Evolutionary conservation across 2,113 vertebrate genomes (phyloP), one percentile per base, ranked within the genome.

Genomic region (Tragelaphus strepsiceros): DNA sequence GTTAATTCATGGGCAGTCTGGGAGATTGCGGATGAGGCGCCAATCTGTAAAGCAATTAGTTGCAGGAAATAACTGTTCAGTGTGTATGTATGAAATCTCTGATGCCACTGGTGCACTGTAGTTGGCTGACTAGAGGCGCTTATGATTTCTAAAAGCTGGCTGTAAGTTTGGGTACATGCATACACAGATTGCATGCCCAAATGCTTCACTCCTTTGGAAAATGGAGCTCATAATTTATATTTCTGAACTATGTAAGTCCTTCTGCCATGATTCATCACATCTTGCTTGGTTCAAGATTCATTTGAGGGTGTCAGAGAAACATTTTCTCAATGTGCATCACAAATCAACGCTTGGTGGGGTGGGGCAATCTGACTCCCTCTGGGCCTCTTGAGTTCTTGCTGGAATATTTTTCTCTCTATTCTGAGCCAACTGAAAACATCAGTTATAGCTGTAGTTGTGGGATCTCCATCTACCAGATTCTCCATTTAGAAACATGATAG

Each of bases 91-190:
- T 90, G 86, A 96, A 94, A 90, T 97, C 90, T 90, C 81, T 86
- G 39, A 89, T 96, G 91, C 71, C 94, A 54, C 78, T 53, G 30
- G 82, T 39, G 28, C 86, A 49, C 92, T 93, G 77, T 56, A 67
- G 59, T 51, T 92, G 90, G 88, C 77, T 91, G 83, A 64, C 17
- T 89, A 56, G 81, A 94, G 85, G 90, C 92, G 62, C 46, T 88
- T 90, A 96, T 97, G 95, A 98, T 96, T 97, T 97, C 90, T 93
- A 61, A 95, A 98, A 96, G 64, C 89, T 88, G 80, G 67, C 87
- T 93, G 26, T 43, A 97, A 96, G 84, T 54, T 77, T 94, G 97
- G 74, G 28, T 85, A 51, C 82, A 96, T 87, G 74, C 71, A 97
- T 89, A 97, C 43, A 71, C 30, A 95, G 35, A 96, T 21, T 61